These are phyloP conservation scores for Cyrtodaria siliqua DNA, from an alignment of 2,888 invertebrate species.

Conservation along the genomic window DNA sequence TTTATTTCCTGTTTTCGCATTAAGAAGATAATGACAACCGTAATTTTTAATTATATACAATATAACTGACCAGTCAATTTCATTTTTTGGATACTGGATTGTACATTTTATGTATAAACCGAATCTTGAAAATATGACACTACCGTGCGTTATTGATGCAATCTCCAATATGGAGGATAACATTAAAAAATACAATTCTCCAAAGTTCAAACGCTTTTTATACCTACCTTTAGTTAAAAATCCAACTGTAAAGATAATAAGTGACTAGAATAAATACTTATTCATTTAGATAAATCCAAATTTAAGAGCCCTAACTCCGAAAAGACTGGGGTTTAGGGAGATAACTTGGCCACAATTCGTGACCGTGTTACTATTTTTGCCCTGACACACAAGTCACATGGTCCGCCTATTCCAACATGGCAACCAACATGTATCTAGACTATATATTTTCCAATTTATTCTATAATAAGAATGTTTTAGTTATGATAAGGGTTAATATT, in stretches of 20 bases:
- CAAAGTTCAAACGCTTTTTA: conserved; percentile 21
- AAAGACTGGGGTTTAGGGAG: conserved; percentile 51
- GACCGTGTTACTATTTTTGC: conserved; percentile 68
- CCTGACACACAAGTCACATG: conserved; percentile 77
- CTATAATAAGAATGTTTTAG: not conserved
- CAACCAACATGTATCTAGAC: conserved; percentile 76
- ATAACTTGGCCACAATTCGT: conserved; percentile 59
- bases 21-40: not conserved
- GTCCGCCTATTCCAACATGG: conserved; percentile 79
- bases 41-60: not conserved
- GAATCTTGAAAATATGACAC: not conserved
- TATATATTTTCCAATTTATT: not conserved
- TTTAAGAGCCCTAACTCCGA: conserved; percentile 37
- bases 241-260: conserved; percentile 34
- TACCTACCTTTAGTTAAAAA: conserved; percentile 52
- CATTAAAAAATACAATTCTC: conserved; percentile 3
- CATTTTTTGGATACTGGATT: too few species aligned
- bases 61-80: not conserved
- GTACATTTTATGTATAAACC: too few species aligned
- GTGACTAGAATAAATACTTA: conserved; percentile 24
- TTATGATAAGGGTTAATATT: not conserved
- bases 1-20: not conserved
- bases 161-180: conserved; percentile 63
- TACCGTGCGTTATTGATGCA: conserved; percentile 48
- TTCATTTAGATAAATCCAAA: conserved; percentile 54